These are phyloP conservation scores for Drosophila mimica DNA, from an alignment of 2,888 invertebrate species.

Conservation along the genomic window DNA sequence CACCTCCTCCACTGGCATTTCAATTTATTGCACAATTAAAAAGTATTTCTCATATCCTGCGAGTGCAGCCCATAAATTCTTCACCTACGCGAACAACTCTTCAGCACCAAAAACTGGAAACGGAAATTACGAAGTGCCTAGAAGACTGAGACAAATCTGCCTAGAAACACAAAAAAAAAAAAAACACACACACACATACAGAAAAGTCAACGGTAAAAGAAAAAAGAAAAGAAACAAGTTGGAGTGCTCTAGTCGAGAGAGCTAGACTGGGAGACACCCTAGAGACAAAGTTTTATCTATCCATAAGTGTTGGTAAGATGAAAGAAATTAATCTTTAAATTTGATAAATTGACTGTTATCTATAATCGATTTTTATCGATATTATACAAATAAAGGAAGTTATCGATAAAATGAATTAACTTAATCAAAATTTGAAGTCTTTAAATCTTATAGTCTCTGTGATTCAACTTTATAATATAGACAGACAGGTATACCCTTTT, in stretches of 20 bases:
- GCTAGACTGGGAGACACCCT: neutral
- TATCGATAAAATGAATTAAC: neutral
- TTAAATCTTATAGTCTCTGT: neutral
- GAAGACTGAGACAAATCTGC: constrained; percentile 13
- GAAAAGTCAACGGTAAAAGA: constrained; percentile 41
- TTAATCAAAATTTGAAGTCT: neutral
- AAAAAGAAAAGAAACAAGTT: constrained; percentile 43
- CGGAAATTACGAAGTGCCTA: constrained; percentile 68
- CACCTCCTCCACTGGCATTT: constrained; percentile 24
- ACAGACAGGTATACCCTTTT: neutral
- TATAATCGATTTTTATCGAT: too few relatives aligned
- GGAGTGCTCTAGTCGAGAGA: neutral
- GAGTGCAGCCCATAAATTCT: constrained; percentile 54
- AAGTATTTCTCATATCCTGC: constrained; percentile 73
- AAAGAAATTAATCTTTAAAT: too few relatives aligned
- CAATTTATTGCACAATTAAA: constrained; percentile 74
- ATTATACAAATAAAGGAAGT: neutral
- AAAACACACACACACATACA: neutral
- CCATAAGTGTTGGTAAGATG: neutral
- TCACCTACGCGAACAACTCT: constrained; percentile 45
- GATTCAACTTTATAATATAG: neutral
- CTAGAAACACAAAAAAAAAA: constrained; percentile 6
- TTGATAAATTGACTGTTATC: too few relatives aligned
- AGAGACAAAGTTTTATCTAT: neutral
- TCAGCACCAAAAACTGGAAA: constrained; percentile 8